phyloP scores from a whole-genome alignment of 2,888 invertebrate genomes.

The Melanchra persicariae region DNA sequence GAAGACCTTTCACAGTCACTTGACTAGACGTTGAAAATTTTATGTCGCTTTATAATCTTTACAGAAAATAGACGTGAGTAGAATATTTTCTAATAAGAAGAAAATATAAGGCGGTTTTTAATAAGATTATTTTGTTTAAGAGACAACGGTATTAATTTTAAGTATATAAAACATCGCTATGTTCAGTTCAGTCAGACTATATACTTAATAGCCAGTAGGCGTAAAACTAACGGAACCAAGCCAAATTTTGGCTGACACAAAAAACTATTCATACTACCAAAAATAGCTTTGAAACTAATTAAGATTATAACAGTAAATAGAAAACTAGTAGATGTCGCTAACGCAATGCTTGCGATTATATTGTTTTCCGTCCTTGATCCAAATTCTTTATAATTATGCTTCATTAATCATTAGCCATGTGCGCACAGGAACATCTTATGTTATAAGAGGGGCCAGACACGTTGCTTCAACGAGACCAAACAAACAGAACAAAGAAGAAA shows the following conservation, averaged over 20 bases:
- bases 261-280: slow-evolving; percentile 32
- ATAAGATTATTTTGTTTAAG: not conserved
- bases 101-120: not conserved
- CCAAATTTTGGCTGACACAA: slow-evolving; percentile 39
- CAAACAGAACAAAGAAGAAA: slow-evolving; percentile 3
- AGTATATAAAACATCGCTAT: no score
- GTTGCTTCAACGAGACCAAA: slow-evolving; percentile 42
- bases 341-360: slow-evolving; percentile 12
- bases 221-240: slow-evolving; percentile 37
- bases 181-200: not conserved
- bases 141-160: slow-evolving; percentile 3
- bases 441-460: slow-evolving; percentile 23
- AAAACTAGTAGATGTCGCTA: slow-evolving; percentile 21
- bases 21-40: slow-evolving; percentile 38
- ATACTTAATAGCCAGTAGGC: slow-evolving; percentile 19
- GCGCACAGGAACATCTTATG: slow-evolving; percentile 31
- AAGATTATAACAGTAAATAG: slow-evolving; percentile 38
- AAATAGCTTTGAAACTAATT: slow-evolving; percentile 42
- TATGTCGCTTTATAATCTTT: slow-evolving; percentile 14
- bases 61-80: not conserved
- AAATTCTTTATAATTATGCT: slow-evolving; percentile 52
- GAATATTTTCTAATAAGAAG: not conserved
- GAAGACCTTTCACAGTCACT: slow-evolving; percentile 66
- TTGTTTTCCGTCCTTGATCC: slow-evolving; percentile 65
- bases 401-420: slow-evolving; percentile 45